Conservation (phyloP, 2,888 invertebrate genomes). For the Athetis lepigone region DNA sequence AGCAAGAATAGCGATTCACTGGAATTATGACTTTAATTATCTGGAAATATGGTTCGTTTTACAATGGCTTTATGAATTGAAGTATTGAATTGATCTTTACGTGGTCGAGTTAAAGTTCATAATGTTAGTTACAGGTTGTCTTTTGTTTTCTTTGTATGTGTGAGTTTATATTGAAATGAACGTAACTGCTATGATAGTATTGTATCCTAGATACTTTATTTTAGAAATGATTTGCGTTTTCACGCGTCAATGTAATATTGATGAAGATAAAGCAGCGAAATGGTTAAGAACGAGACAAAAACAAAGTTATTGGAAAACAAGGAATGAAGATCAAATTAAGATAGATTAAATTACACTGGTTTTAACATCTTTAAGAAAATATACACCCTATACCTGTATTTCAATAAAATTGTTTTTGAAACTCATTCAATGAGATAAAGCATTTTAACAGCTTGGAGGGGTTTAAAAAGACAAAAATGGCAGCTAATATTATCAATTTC, state of each 20-base stretch:
- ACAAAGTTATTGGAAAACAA: slow-evolving; percentile 18
- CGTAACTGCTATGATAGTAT: neutral
- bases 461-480: neutral
- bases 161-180: slow-evolving; percentile 9
- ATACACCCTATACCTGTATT: slow-evolving; percentile 3
- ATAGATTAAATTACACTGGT: slow-evolving; percentile 37
- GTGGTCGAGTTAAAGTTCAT: neutral
- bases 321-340: slow-evolving; percentile 29
- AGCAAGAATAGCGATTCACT: neutral
- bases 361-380: slow-evolving; percentile 20
- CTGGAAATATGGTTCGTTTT: neutral
- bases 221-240: slow-evolving; percentile 17
- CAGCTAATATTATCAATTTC: slow-evolving; percentile 21
- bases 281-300: slow-evolving; percentile 7
- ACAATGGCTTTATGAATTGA: slow-evolving; percentile 1
- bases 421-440: neutral
- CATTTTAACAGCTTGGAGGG: neutral
- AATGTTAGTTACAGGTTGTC: neutral
- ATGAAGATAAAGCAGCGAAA: slow-evolving; percentile 31
- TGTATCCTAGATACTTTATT: slow-evolving; percentile 5
- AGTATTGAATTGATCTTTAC: neutral
- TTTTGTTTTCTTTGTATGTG: slow-evolving; percentile 12
- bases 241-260: slow-evolving; percentile 9
- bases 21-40: slow-evolving; percentile 3
- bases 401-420: slow-evolving; percentile 32